These are phyloP conservation scores for Trachythela sp. DNA, from an alignment of 64 coral and sea anemone species.

Conservation along the genomic window DNA sequence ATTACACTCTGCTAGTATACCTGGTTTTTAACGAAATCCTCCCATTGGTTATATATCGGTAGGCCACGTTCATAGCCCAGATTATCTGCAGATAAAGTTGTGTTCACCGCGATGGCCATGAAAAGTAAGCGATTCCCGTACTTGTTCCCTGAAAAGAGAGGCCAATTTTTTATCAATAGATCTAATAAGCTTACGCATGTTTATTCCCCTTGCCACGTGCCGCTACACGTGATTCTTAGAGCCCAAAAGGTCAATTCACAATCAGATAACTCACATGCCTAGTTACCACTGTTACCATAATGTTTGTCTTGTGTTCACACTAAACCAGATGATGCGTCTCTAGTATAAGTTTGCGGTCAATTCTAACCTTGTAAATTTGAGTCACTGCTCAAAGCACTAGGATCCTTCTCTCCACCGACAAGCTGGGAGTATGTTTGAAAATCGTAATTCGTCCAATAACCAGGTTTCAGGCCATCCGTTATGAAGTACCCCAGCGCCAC, in stretches of 20 bases:
- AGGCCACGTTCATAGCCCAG: constrained; percentile 70
- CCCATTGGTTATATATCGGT: constrained; percentile 70
- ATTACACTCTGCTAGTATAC: constrained; percentile 22
- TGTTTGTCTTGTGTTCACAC: too few species aligned
- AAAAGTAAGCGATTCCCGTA: constrained; percentile 57
- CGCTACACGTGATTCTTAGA: too few species aligned
- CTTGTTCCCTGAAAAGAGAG: constrained; percentile 35
- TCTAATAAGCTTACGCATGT: too few species aligned
- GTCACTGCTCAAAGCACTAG: neutral
- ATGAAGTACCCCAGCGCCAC: neutral
- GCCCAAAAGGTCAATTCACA: too few species aligned
- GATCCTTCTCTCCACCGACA: neutral
- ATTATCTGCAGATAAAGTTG: constrained; percentile 57
- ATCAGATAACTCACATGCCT: too few species aligned
- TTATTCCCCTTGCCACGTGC: too few species aligned
- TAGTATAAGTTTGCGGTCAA: too few species aligned
- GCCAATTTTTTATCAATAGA: neutral
- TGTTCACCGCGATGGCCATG: constrained; percentile 63
- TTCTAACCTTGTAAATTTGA: neutral
- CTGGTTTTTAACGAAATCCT: constrained; percentile 61
- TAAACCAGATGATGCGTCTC: neutral
- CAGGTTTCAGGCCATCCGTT: neutral
- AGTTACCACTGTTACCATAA: too few species aligned
- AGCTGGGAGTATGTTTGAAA: neutral
- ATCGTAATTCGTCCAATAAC: neutral